These are phyloP conservation scores for Aphodius sticticus DNA, from an alignment of 2,888 invertebrate genomes.

Conservation along the genomic window DNA sequence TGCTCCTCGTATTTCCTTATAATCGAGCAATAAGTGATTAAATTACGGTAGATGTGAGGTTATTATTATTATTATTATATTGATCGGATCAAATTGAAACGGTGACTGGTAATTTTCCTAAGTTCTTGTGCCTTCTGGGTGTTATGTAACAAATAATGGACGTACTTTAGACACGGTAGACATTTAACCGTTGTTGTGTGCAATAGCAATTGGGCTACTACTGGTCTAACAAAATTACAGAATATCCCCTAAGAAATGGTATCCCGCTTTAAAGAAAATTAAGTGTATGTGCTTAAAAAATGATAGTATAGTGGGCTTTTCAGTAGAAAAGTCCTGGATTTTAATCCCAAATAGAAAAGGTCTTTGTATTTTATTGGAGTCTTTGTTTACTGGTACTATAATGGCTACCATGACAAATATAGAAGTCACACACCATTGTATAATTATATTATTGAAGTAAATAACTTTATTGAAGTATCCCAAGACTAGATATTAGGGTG, in stretches of 20 bases:
- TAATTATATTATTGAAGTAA: too few species aligned
- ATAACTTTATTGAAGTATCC: too few species aligned
- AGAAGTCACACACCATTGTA: too few species aligned
- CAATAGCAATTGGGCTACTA: not conserved
- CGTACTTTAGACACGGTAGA: not conserved
- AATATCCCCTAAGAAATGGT: not conserved
- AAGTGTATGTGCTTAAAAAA: too few species aligned
- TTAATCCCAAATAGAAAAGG: too few species aligned
- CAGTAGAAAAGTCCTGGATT: too few species aligned
- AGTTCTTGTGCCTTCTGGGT: not conserved
- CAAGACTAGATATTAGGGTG: too few species aligned
- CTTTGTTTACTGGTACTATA: too few species aligned
- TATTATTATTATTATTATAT: not conserved
- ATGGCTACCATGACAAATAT: too few species aligned
- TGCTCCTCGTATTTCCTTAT: not conserved
- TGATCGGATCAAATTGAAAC: not conserved
- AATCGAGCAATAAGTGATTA: not conserved
- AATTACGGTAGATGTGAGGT: constrained; percentile 4
- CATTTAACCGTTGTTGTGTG: not conserved
- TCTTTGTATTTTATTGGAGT: too few species aligned
- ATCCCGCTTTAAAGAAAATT: too few species aligned
- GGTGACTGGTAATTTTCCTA: not conserved
- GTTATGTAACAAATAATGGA: not conserved
- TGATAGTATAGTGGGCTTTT: too few species aligned
- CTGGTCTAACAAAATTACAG: not conserved